Evolutionary conservation across 1,140 invertebrate genomes (phyloP), one percentile per base, ranked within the genome.

Genomic region (Patella vulgata): DNA sequence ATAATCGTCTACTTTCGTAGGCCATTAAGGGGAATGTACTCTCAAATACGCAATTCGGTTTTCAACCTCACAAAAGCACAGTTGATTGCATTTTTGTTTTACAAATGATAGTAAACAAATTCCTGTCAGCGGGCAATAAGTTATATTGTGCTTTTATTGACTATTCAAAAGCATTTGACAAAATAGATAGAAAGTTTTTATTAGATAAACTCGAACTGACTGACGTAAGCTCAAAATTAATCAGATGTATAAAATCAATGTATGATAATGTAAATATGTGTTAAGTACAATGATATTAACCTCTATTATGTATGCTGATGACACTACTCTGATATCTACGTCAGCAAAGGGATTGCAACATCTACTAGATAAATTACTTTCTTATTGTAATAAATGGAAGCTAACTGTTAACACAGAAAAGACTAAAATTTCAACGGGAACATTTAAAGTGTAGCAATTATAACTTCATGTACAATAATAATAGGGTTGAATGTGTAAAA

Each of bases 31-130:
- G 52, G n/a, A 36, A 55, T 27, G 25, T 14, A 19, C 39, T 65
- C 33, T 21, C 27, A 8, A 42, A 59, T 23, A 42, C 31, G 36
- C 63, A 65, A 40, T 59, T 54, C 50, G 57, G 48, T 25, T 61
- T 66, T 56, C 23, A 51, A 9, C 23, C 31, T 21, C 27, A 43
- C 23, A 36, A 30, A 25, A 50, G 48, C 25, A 55, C 50, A 19
- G 39, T 55, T 21, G 57, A 60, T 28, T 53, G 44, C 50, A 60
- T 60, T 47, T 60, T 60, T 40, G 23, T 54, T 12, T 52, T 66
- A 33, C 44, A 50, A 28, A 25, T 39, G 23, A 51, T 56, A 6
- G 39, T 57, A 1, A 14, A 54, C 19, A 50, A 56, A 46, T 36
- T 51, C 25, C 27, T 66, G 30, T 39, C 25, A 17, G 8, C 47